Percentiles rank a stretch among this genome's conserved stretches.
Evolutionary conservation across 2,888 invertebrate genomes (phyloP).

Genomic region (Tenthredo notha): DNA sequence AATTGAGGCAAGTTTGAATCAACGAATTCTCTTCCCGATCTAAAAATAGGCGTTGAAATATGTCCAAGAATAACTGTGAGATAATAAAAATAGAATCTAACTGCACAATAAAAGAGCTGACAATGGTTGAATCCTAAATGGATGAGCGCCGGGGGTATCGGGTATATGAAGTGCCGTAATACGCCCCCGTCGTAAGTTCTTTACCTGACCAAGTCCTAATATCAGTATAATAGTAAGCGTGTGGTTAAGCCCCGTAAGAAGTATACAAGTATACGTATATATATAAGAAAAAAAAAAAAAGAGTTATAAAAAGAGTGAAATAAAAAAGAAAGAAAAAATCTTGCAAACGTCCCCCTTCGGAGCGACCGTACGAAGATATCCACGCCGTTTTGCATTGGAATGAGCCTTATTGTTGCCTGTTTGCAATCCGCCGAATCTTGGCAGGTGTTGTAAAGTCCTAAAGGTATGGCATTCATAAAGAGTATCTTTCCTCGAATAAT

Average conservation of each 20-base stretch:
- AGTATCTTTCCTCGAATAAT: slow-evolving; percentile 51
- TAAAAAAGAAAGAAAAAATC: background rate
- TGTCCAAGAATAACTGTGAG: slow-evolving; percentile 28
- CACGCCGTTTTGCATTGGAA: slow-evolving; percentile 70
- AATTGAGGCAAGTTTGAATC: slow-evolving; percentile 51
- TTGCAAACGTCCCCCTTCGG: slow-evolving; percentile 10
- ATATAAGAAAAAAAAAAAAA: slow-evolving; percentile 2
- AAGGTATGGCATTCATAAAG: slow-evolving; percentile 65
- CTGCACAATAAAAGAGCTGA: slow-evolving; percentile 48
- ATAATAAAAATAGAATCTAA: slow-evolving; percentile 53
- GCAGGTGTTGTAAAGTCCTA: slow-evolving; percentile 69
- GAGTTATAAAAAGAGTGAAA: background rate
- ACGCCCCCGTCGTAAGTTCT: slow-evolving; percentile 8
- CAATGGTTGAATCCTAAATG: slow-evolving; percentile 47
- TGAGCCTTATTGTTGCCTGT: slow-evolving; percentile 71
- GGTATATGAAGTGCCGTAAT: slow-evolving; percentile 21
- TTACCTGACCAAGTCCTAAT: background rate
- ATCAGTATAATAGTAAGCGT: slow-evolving; percentile 10
- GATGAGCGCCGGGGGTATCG: background rate
- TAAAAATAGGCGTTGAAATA: slow-evolving; percentile 29
- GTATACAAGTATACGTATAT: background rate
- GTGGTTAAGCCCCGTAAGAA: background rate
- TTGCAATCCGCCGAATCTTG: slow-evolving; percentile 67
- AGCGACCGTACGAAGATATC: slow-evolving; percentile 35
- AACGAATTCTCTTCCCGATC: slow-evolving; percentile 1